Percentiles rank a stretch among this genome's conserved stretches.
phyloP scores from a whole-genome alignment of 2,113 vertebrate species.

The Dendrocopos noguchii region DNA sequence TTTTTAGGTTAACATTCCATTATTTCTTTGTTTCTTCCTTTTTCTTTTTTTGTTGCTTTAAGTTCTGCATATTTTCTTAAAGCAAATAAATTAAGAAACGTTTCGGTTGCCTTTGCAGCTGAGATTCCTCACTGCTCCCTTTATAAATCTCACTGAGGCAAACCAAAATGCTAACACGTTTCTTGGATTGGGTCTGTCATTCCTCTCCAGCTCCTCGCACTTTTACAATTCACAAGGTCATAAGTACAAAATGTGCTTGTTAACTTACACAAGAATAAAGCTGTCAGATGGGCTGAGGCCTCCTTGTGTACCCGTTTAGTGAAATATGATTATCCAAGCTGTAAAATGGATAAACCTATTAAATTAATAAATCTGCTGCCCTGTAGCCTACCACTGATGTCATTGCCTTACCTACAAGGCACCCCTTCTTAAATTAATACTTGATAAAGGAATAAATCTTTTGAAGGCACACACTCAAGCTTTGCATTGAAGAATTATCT shows the following conservation, averaged over 20 bases:
- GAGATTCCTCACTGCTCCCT: constrained; percentile 10
- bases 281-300: constrained; percentile 68
- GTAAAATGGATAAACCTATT: constrained; percentile 51
- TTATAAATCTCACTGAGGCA: neutral
- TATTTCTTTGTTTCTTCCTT: neutral
- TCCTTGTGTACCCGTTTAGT: constrained; percentile 68
- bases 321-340: constrained; percentile 72
- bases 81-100: neutral
- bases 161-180: constrained; percentile 41
- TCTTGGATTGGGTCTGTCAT: constrained; percentile 56
- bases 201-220: constrained; percentile 40
- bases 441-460: constrained; percentile 50
- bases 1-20: neutral
- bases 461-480: constrained; percentile 33
- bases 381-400: constrained; percentile 6
- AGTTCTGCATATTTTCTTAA: neutral
- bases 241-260: constrained; percentile 65
- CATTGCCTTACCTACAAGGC: constrained; percentile 34
- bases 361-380: constrained; percentile 48
- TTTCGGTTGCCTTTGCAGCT: neutral
- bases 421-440: constrained; percentile 63
- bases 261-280: constrained; percentile 72
- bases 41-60: neutral
- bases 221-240: constrained; percentile 68
- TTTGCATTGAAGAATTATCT: constrained; percentile 12